These are phyloP conservation scores for Synergus laeviventris DNA, from an alignment of 2,888 invertebrate species.

Conservation along the genomic window DNA sequence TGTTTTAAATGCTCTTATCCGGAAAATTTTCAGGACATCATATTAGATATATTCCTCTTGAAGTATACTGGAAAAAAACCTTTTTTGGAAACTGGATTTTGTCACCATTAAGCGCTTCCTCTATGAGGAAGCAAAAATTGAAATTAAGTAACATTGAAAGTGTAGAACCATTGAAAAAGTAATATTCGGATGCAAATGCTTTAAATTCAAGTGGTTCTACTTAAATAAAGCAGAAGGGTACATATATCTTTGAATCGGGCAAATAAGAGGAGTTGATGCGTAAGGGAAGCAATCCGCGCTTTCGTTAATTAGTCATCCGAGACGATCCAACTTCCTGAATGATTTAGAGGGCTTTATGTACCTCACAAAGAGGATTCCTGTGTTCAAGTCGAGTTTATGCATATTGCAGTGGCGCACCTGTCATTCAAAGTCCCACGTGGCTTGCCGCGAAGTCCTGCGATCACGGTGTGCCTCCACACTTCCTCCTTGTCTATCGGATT, in stretches of 20 bases:
- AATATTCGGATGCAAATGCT: not conserved
- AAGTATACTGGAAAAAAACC: too few relatives aligned
- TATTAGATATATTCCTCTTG: too few relatives aligned
- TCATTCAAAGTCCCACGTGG: conserved; percentile 66
- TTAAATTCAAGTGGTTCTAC: conserved; percentile 6
- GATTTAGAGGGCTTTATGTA: conserved; percentile 66
- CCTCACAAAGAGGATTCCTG: conserved; percentile 72
- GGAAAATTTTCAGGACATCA: too few relatives aligned
- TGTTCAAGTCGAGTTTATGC: conserved; percentile 71
- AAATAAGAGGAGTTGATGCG: conserved; percentile 43
- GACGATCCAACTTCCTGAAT: conserved; percentile 68
- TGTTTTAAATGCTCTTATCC: not conserved
- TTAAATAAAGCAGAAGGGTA: conserved; percentile 9
- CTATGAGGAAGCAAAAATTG: too few relatives aligned
- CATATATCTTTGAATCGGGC: conserved; percentile 18
- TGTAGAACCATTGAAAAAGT: not conserved
- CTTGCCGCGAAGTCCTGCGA: conserved; percentile 41
- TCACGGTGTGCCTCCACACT: conserved; percentile 43
- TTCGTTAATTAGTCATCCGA: conserved; percentile 69
- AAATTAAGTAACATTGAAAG: too few relatives aligned
- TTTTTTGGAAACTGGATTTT: too few relatives aligned
- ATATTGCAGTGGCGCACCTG: conserved; percentile 72
- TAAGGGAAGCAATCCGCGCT: conserved; percentile 59
- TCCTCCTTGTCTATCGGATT: conserved; percentile 48
- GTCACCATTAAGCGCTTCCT: too few relatives aligned